These are phyloP conservation scores for Pristionchus japonicus DNA, from an alignment of 2,888 invertebrate genomes.

Conservation along the genomic window DNA sequence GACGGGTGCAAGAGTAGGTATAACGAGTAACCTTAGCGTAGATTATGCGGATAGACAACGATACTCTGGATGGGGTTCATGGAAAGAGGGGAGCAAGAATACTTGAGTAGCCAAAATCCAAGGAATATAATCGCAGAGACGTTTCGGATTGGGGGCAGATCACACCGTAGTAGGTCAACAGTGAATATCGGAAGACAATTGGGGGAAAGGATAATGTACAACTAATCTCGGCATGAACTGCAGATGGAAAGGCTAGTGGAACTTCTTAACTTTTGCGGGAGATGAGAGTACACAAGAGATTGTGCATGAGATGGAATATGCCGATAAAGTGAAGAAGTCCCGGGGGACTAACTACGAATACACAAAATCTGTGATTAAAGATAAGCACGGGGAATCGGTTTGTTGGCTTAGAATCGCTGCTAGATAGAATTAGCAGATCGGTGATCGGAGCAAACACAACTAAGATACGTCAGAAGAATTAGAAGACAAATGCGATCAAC, in stretches of 20 bases:
- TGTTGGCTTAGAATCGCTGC: background rate
- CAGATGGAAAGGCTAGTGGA: background rate
- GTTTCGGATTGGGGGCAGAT: slow-evolving; percentile 15
- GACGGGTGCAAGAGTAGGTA: background rate
- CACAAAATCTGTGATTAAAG: background rate
- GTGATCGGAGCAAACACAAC: background rate
- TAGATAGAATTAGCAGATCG: background rate
- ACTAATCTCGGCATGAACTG: background rate
- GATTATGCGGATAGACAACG: slow-evolving; percentile 35
- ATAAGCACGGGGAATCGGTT: background rate
- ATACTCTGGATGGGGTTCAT: background rate
- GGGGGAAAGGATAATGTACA: background rate
- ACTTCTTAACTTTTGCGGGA: no score
- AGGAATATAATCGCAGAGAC: background rate
- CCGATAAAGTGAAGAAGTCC: no score
- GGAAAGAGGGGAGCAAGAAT: background rate
- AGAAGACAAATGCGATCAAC: background rate
- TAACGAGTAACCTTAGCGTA: slow-evolving; percentile 6
- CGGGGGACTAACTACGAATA: background rate
- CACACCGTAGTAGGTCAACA: background rate
- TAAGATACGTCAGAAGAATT: background rate
- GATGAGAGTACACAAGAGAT: no score
- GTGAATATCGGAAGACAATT: background rate
- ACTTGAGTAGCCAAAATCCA: slow-evolving; percentile 17
- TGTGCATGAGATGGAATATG: no score